Evolutionary conservation across 2,797 vertebrate species (phyloP).

Genomic region (Enteromius thamalakanensis): DNA sequence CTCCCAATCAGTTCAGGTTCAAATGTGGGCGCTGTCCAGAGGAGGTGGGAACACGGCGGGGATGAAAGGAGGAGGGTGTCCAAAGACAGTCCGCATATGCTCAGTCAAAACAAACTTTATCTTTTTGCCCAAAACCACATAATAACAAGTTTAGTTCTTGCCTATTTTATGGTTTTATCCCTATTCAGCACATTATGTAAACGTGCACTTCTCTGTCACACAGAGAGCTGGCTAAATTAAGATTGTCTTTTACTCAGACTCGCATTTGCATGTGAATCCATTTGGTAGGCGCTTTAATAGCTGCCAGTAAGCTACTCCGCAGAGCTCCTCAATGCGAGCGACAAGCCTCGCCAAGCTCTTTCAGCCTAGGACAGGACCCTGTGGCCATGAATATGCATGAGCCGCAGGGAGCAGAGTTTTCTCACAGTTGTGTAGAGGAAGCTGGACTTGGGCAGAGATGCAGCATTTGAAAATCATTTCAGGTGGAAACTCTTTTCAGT

Average conservation of each 20-base stretch:
- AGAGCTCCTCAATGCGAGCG: conserved; percentile 61
- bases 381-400: conserved; percentile 76
- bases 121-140: neutral
- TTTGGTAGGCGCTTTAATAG: conserved; percentile 73
- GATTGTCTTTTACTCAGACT: conserved; percentile 70
- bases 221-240: conserved; percentile 71
- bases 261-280: conserved; percentile 82
- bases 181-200: neutral
- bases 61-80: conserved; percentile 53
- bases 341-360: conserved; percentile 60
- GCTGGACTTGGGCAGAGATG: conserved; percentile 63
- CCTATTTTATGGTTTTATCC: neutral
- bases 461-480: conserved; percentile 72
- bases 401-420: conserved; percentile 68
- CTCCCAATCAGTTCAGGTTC: conserved; percentile 77
- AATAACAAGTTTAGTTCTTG: neutral
- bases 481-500: conserved; percentile 73
- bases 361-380: conserved; percentile 19
- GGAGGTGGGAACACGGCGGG: conserved; percentile 70
- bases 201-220: neutral
- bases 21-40: conserved; percentile 67
- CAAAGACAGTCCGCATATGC: conserved; percentile 27
- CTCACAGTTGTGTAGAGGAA: conserved; percentile 79
- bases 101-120: neutral
- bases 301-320: conserved; percentile 73